Evolutionary conservation across 92 coral and sea anemone species (phyloP).

Genomic region (Hydrozoanthus gracilis): DNA sequence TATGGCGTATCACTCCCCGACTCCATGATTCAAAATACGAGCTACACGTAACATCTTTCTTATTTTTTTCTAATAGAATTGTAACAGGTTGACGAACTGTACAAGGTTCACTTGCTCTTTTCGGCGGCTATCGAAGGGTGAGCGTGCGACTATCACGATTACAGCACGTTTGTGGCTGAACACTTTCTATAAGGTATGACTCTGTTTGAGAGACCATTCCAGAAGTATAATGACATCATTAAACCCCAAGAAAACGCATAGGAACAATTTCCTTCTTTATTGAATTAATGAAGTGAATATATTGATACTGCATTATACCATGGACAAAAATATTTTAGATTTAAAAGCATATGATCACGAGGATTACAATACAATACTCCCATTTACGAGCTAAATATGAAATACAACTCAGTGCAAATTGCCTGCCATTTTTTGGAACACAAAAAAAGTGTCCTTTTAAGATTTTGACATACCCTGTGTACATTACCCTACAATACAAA

Average conservation of each 20-base stretch:
- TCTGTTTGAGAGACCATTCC: not conserved
- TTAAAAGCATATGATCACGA: no score
- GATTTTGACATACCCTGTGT: no score
- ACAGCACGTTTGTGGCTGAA: conserved; percentile 42
- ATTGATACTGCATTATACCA: no score
- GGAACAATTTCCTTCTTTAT: not conserved
- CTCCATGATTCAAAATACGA: no score
- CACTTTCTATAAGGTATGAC: conserved; percentile 27
- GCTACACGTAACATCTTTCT: not conserved
- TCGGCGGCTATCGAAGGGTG: conserved; percentile 6
- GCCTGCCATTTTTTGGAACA: no score
- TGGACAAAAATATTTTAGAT: no score
- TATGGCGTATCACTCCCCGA: no score
- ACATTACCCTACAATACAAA: no score
- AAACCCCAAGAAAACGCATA: not conserved
- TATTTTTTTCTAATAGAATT: conserved; percentile 10
- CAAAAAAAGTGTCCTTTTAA: no score
- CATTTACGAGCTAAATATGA: no score
- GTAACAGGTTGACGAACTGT: conserved; percentile 18
- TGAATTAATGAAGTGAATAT: not conserved
- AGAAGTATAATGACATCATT: not conserved
- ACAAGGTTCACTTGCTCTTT: conserved; percentile 29
- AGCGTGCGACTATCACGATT: conserved; percentile 11
- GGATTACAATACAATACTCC: no score
- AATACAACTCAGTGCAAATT: no score